phyloP scores from a whole-genome alignment of 2,888 invertebrate genomes.

The Harpalus rubripes region DNA sequence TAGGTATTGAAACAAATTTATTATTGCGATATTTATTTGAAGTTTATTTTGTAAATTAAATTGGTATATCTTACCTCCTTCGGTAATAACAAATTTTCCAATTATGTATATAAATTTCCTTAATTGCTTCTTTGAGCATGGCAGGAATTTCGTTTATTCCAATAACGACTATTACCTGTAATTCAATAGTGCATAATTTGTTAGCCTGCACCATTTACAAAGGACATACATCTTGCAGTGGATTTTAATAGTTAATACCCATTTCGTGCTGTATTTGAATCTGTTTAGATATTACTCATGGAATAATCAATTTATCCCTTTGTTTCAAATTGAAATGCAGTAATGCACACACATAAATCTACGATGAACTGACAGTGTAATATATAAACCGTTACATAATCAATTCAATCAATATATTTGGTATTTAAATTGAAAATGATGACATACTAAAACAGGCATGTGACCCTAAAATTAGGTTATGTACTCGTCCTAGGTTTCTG shows the following conservation, averaged over 20 bases:
- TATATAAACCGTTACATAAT: not conserved
- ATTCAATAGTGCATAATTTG: not conserved
- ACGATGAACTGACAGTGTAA: not conserved
- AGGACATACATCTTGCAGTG: not conserved
- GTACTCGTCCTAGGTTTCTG: not conserved
- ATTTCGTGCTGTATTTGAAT: not conserved
- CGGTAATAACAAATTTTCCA: too few species aligned
- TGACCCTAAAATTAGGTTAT: not conserved
- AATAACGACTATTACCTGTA: not conserved
- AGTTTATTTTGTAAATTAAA: too few species aligned
- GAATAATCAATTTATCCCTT: not conserved
- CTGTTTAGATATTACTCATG: not conserved
- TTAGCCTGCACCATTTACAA: not conserved
- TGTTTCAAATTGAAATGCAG: not conserved
- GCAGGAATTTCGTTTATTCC: not conserved
- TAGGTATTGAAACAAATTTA: too few species aligned
- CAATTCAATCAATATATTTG: not conserved
- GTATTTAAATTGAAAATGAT: slow-evolving; percentile 4
- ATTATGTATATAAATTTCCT: too few species aligned
- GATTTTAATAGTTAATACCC: not conserved
- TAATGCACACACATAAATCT: not conserved
- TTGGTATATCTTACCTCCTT: too few species aligned
- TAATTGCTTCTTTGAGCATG: too few species aligned
- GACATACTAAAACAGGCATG: not conserved
- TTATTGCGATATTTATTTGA: too few species aligned